These are phyloP conservation scores for Hydropotes inermis DNA, from an alignment of 2,113 vertebrate species.

Conservation along the genomic window DNA sequence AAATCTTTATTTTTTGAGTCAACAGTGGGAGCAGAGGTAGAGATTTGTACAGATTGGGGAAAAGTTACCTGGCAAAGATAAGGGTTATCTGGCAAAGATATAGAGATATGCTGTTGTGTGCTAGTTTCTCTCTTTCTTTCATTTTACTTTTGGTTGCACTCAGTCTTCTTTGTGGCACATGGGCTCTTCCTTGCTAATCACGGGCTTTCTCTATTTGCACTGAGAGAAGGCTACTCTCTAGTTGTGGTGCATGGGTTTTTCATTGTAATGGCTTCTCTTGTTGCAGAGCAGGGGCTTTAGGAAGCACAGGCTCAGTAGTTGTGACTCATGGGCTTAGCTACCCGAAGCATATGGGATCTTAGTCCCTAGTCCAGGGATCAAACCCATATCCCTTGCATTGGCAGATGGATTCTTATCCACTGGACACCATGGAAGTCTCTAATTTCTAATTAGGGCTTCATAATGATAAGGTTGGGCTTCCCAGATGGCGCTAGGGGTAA, in stretches of 20 bases:
- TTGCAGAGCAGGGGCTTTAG: neutral
- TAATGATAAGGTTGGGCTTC: neutral
- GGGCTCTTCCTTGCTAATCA: neutral
- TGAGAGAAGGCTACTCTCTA: neutral
- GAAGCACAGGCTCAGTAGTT: neutral
- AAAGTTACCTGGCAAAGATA: neutral
- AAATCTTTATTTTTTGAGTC: neutral
- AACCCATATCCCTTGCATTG: neutral
- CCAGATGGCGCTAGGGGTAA: neutral
- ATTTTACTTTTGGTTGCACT: neutral
- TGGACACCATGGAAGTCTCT: neutral
- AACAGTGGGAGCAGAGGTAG: neutral
- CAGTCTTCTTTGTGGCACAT: neutral
- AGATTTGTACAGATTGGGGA: neutral
- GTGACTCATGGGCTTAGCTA: neutral
- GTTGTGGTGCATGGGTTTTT: neutral
- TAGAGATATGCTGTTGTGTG: neutral
- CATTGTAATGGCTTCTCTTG: neutral
- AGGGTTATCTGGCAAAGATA: neutral
- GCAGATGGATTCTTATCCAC: neutral
- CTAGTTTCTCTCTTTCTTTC: neutral
- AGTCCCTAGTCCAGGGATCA: neutral
- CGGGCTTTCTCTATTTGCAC: neutral
- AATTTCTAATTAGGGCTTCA: neutral
- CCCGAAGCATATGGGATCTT: neutral